These are phyloP conservation scores for Ophioninae sp. DNA, from an alignment of 2,888 invertebrate genomes.

Conservation along the genomic window DNA sequence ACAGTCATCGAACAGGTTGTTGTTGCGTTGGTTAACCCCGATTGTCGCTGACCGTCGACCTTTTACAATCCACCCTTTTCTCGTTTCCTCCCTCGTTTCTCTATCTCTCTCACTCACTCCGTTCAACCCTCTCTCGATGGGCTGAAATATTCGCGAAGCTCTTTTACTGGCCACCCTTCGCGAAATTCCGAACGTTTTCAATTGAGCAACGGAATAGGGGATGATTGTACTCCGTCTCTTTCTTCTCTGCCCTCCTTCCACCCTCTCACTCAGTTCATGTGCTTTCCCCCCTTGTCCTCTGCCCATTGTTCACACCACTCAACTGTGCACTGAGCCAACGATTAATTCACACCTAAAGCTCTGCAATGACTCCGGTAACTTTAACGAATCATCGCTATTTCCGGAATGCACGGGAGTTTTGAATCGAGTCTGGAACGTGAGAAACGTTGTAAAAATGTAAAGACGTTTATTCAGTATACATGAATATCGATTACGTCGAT, in stretches of 20 bases:
- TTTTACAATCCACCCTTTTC: conserved; percentile 32
- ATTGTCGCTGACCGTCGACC: conserved; percentile 57
- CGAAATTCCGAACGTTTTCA: conserved; percentile 52
- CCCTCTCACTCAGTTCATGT: no score
- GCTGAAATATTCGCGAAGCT: not conserved
- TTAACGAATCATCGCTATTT: conserved; percentile 24
- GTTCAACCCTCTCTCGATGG: not conserved
- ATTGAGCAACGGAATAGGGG: conserved; percentile 37
- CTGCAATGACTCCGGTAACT: conserved; percentile 45
- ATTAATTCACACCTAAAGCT: conserved; percentile 49
- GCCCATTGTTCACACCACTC: conserved; percentile 34
- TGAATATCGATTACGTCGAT: no score
- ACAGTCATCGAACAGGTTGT: conserved; percentile 80
- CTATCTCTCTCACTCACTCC: conserved; percentile 1
- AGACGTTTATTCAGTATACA: not conserved
- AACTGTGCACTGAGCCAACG: conserved; percentile 19
- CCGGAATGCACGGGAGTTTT: not conserved
- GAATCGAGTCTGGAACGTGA: no score
- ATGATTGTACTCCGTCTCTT: conserved; percentile 13
- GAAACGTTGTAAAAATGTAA: no score
- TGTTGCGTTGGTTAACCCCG: conserved; percentile 69
- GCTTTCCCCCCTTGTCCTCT: conserved; percentile 17
- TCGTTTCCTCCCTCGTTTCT: not conserved
- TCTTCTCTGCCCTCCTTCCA: not conserved
- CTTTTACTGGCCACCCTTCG: conserved; percentile 1